A percentile compares a stretch with the other conserved stretches of the same genome.
Conservation (phyloP, 2,797 vertebrate genomes). For the Knipowitschia caucasica region DNA sequence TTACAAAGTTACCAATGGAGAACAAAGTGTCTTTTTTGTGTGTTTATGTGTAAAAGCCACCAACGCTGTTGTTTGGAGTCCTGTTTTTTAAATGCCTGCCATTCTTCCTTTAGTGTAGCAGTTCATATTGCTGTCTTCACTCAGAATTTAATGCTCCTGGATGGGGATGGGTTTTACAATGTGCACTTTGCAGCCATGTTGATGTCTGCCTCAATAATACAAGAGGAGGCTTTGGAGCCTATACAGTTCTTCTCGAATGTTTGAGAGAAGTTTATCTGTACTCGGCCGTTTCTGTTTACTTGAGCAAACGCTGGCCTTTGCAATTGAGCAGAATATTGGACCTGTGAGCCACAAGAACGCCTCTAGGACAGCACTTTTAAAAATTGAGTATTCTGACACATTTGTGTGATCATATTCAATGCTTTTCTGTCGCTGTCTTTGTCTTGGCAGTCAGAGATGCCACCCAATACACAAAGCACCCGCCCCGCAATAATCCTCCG, state of each 20-base stretch:
- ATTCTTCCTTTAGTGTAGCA: too few relatives aligned
- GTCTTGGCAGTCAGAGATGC: too few relatives aligned
- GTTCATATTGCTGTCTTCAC: not conserved
- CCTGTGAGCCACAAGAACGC: constrained; percentile 1
- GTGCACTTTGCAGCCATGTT: not conserved
- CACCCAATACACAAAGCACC: too few relatives aligned
- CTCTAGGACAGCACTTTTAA: constrained; percentile 6
- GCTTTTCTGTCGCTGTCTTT: too few relatives aligned
- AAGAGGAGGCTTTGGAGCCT: not conserved
- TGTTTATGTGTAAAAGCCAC: too few relatives aligned
- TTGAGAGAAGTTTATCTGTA: constrained; percentile 31
- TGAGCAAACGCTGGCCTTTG: constrained; percentile 1
- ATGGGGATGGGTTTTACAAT: not conserved
- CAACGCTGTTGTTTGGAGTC: too few relatives aligned
- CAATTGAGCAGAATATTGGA: constrained; percentile 1
- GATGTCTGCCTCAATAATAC: too few relatives aligned
- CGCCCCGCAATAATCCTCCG: too few relatives aligned
- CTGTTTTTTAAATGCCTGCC: too few relatives aligned
- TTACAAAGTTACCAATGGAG: not conserved
- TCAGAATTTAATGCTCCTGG: not conserved
- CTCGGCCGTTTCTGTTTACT: constrained; percentile 17
- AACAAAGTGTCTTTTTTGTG: too few relatives aligned
- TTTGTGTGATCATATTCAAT: too few relatives aligned
- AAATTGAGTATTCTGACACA: too few relatives aligned
- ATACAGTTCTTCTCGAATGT: constrained; percentile 8